A percentile compares a stretch with the other conserved stretches of the same genome.
phyloP scores from a whole-genome alignment of 1,140 invertebrate genomes.

The Hylaeus anthracinus region DNA sequence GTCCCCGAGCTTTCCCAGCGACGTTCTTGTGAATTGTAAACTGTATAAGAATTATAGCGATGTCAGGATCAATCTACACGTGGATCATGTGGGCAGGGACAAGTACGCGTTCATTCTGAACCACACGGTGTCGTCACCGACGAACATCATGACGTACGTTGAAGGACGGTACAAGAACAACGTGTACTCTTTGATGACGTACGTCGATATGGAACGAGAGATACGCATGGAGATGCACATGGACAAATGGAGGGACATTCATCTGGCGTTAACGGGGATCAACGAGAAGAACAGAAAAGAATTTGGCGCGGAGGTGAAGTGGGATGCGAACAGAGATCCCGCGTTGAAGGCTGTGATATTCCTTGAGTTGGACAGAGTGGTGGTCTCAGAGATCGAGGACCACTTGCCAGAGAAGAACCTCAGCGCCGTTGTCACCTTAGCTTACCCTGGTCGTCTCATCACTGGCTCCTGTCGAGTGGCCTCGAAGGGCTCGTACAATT shows the following conservation, averaged over 20 bases:
- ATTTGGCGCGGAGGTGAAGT: constrained; percentile 86
- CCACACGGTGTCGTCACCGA: constrained; percentile 81
- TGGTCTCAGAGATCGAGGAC: constrained; percentile 70
- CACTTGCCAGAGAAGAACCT: constrained; percentile 81
- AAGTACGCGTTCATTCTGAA: constrained; percentile 84
- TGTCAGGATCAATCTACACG: constrained; percentile 81
- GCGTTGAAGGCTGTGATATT: constrained; percentile 84
- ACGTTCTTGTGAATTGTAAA: constrained; percentile 83
- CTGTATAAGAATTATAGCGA: constrained; percentile 84
- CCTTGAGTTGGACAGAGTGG: constrained; percentile 79
- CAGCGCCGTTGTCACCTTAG: constrained; percentile 83
- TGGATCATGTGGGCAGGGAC: constrained; percentile 84
- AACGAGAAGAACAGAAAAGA: constrained; percentile 83
- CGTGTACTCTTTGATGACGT: constrained; percentile 83
- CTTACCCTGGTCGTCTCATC: constrained; percentile 87
- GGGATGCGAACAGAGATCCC: constrained; percentile 91
- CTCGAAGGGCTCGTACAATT: constrained; percentile 76
- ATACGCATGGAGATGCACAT: constrained; percentile 85
- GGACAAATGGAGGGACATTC: constrained; percentile 89
- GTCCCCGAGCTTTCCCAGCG: constrained; percentile 85
- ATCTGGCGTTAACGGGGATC: constrained; percentile 83
- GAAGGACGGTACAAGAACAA: constrained; percentile 85
- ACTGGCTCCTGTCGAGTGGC: constrained; percentile 82
- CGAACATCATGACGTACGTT: constrained; percentile 83
- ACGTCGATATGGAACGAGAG: constrained; percentile 80